These are phyloP conservation scores for Palaemon carinicauda DNA, from an alignment of 1,140 invertebrate genomes.

Conservation along the genomic window DNA sequence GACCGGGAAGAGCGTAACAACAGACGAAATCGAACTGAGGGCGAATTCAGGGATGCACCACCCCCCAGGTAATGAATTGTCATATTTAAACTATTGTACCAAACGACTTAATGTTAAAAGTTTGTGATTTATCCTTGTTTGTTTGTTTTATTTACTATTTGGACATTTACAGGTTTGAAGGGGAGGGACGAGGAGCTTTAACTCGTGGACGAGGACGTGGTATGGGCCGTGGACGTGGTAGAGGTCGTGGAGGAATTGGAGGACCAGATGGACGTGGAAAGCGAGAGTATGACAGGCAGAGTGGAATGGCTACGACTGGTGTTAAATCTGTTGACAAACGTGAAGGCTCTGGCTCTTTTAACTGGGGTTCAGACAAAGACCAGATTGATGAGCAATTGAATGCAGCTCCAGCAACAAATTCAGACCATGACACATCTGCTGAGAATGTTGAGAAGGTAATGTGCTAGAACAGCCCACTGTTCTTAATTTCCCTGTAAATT, in stretches of 20 bases:
- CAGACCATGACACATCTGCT: conserved; percentile 60
- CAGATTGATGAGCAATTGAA: conserved; percentile 76
- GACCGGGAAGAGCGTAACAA: conserved; percentile 59
- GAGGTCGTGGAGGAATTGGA: conserved; percentile 64
- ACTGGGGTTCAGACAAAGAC: conserved; percentile 94
- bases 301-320: conserved; percentile 79
- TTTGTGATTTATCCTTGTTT: not conserved
- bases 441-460: conserved; percentile 60
- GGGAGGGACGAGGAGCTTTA: conserved; percentile 52
- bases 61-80: no score
- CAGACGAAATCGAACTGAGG: conserved; percentile 56
- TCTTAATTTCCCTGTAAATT: no score
- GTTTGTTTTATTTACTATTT: not conserved
- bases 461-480: no score
- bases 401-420: conserved; percentile 30
- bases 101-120: no score
- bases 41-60: conserved; percentile 52
- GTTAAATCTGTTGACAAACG: conserved; percentile 93
- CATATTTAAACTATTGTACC: no score
- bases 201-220: conserved; percentile 51
- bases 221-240: conserved; percentile 61
- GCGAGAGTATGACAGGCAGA: conserved; percentile 93
- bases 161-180: conserved; percentile 43
- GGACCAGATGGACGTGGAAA: conserved; percentile 78
- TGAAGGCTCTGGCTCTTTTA: conserved; percentile 91